Evolutionary conservation across 2,888 invertebrate genomes (phyloP), one percentile per base, ranked within the genome.

Genomic region (Spodoptera littoralis): DNA sequence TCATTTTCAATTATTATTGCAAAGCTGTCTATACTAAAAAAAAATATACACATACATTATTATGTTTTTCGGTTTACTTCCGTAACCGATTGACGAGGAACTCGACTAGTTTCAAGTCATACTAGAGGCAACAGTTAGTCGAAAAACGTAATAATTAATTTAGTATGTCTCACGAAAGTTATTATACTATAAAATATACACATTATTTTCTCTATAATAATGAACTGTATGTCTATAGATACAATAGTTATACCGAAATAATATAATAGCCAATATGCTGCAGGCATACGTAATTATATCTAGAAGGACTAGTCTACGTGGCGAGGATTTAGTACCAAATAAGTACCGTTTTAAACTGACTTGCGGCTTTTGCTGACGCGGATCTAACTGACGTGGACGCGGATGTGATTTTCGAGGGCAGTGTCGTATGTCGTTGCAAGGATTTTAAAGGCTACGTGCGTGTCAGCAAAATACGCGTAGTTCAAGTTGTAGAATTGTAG

Each of bases 251-350:
- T 77, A 73, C 70, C 57, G 58, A 67, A 62, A 57, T 76, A 58
- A 66, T 75, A 55, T 65, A 59, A 69, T 72, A 74, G 56, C 64
- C 43, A 49, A 73, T 68, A 70, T 73, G 71, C 64, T 62, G 49
- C 24, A 6, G 30, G 64, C 68, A 71, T 73, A 69, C 70, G 56
- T 73, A 70, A 73, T 65, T 49, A 57, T 66, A 73, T 62, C 55
- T 79, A 77, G 70, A 57, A 61, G 69, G 58, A 69, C 77, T 79
- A 79, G 79, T 79, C 79, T 77, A 65, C 49, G 76, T 68, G 70
- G 59, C 53, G 50, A 68, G 64, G 63, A 67, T 49, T 75, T 66
- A 73, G 62, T 78, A 77, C 76, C 65, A 78, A 59, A 60, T 73
- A 70, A 78, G 73, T 77, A 76, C 78, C 70, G 76, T 58, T 49